Conservation (phyloP, 2,888 invertebrate species). For the Drosophila helvetica region DNA sequence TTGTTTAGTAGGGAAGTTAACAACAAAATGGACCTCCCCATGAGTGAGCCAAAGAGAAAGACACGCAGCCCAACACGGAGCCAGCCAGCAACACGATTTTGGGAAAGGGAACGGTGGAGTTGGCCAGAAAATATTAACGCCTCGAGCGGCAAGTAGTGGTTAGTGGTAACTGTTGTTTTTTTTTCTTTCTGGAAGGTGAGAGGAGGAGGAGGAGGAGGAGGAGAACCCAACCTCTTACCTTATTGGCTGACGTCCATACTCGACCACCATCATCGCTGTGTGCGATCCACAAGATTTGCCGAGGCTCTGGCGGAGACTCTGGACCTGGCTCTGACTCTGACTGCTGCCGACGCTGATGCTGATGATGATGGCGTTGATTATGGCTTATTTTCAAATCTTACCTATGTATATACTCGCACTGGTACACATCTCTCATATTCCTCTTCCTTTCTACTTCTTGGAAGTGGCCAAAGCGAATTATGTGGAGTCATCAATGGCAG, state of each 20-base stretch:
- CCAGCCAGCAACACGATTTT: conserved; percentile 30
- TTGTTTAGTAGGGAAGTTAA: conserved; percentile 73
- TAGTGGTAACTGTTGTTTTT: conserved; percentile 70
- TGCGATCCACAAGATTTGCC: conserved; percentile 13
- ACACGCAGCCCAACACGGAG: conserved; percentile 80
- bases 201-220: conserved; percentile 38
- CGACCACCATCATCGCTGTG: conserved; percentile 80
- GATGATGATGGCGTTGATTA: conserved; percentile 78
- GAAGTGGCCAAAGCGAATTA: conserved; percentile 59
- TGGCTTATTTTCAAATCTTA: conserved; percentile 81
- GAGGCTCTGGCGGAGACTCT: neutral
- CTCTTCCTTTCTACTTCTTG: conserved; percentile 70
- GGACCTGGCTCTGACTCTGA: conserved; percentile 11
- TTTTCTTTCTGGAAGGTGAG: conserved; percentile 43
- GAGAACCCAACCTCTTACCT: conserved; percentile 67
- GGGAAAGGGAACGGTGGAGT: conserved; percentile 55
- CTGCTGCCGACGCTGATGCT: conserved; percentile 52
- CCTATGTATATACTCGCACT: conserved; percentile 23
- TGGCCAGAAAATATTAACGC: conserved; percentile 74
- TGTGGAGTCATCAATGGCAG: conserved; percentile 77
- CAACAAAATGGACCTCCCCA: conserved; percentile 80
- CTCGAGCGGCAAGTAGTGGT: conserved; percentile 60
- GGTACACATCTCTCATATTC: conserved; percentile 2
- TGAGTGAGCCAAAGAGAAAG: conserved; percentile 53
- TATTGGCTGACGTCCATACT: conserved; percentile 64